Percentiles rank a stretch among this genome's conserved stretches.
Evolutionary conservation across 2,888 invertebrate genomes (phyloP).

Genomic region (Callosobruchus maculatus): DNA sequence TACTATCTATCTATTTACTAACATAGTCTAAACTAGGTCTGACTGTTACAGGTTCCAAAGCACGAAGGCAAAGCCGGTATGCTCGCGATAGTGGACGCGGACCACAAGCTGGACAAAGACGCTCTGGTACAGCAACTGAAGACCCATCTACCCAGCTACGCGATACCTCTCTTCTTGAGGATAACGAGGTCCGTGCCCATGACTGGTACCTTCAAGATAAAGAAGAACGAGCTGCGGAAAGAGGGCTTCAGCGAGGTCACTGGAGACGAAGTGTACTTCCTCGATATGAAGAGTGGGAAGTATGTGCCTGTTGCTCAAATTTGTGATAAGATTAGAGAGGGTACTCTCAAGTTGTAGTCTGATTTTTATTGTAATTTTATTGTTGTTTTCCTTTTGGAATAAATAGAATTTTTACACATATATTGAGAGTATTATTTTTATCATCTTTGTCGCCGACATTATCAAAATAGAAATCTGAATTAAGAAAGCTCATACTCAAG

Average conservation of each 20-base stretch:
- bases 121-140: conserved; percentile 64
- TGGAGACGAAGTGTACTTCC: conserved; percentile 70
- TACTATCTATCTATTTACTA: too few relatives aligned
- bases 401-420: not conserved
- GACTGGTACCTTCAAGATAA: conserved; percentile 89
- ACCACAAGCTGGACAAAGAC: conserved; percentile 56
- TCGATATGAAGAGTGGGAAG: conserved; percentile 33
- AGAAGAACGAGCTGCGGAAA: conserved; percentile 80
- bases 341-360: conserved; percentile 27
- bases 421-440: too few relatives aligned
- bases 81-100: conserved; percentile 80
- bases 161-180: conserved; percentile 84
- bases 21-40: too few relatives aligned
- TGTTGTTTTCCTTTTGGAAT: not conserved
- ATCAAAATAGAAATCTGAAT: too few relatives aligned
- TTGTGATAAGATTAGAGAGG: conserved; percentile 38
- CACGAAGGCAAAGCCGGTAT: conserved; percentile 89
- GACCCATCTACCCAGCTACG: conserved; percentile 76
- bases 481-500: too few relatives aligned
- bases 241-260: conserved; percentile 78
- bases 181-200: conserved; percentile 73
- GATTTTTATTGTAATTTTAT: not conserved
- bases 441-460: too few relatives aligned
- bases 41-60: conserved; percentile 61
- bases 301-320: conserved; percentile 38